Base-by-base conservation (phyloP, 2,797 vertebrate species). In the Rhabdomys pumilio region DNA sequence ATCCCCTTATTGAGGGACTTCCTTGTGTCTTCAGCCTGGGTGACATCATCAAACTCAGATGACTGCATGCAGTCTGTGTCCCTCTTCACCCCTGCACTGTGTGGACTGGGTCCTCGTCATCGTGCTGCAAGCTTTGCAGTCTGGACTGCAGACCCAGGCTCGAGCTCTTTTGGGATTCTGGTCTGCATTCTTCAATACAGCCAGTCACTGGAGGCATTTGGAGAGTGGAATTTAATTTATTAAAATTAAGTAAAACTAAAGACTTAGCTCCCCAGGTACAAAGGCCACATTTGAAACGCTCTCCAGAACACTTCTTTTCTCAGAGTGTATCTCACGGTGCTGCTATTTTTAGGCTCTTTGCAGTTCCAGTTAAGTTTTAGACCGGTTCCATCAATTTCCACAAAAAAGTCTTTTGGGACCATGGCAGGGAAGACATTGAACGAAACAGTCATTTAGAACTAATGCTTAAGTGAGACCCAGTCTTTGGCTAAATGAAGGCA, bases 321-420 rank as follows among this genome's bases (percentile, higher is more conserved):
- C 89, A 17, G n/a, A 72, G 77, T 53, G 76, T 11, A 73, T 69
- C 53, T 67, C 29, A 2, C 6, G 57, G 72, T 14, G 2, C 29
- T 3, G 55, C 73, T 95, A 65, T 83, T 93, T 91, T 93, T 63
- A n/a, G 75, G 76, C 34, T 84, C 80, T 90, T 87, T 63, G 79
- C 80, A 75, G n/a, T 69, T 83, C 69, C 34, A 63, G 53, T 34
- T 73, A 80, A 26, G 81, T 86, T 91, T 95, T 80, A 96, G 81
- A 84, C 73, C 47, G 69, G 57, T 61, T 91, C 89, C 55, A 81
- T 95, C 93, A 86, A 84, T 96, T 97, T 89, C 88, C 82, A 72
- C 93, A 91, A 79, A 69, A 41, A 86, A 63, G 84, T 88, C 95
- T 44, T 63, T 84, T 83, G 95, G 93, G 96, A 55, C 44, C 31